Conservation (phyloP, 2,888 invertebrate species). For the Camponotus fellah region DNA sequence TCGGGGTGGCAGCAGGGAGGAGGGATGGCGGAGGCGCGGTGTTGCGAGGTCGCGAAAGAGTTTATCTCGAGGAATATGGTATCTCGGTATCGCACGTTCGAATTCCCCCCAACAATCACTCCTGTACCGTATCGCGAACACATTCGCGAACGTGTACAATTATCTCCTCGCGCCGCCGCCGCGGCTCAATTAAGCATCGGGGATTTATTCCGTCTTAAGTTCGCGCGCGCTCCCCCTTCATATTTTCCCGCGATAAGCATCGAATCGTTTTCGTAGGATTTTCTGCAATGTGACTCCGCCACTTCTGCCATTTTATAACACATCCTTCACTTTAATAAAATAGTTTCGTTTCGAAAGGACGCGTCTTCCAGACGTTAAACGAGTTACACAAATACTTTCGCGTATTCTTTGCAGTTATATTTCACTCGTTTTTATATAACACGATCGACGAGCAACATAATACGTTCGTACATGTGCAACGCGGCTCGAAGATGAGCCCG, state of each 20-base stretch:
- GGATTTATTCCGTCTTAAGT: slow-evolving; percentile 62
- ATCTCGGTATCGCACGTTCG: slow-evolving; percentile 68
- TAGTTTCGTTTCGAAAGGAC: neutral
- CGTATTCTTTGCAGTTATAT: neutral
- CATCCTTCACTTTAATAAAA: neutral
- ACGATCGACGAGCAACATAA: neutral
- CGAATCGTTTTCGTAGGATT: slow-evolving; percentile 28
- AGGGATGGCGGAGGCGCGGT: neutral
- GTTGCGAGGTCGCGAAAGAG: slow-evolving; percentile 60
- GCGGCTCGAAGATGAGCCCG: slow-evolving; percentile 10
- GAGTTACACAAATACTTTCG: neutral
- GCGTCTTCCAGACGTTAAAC: neutral
- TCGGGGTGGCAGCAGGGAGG: slow-evolving; percentile 61
- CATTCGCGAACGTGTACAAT: slow-evolving; percentile 72
- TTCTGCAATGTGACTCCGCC: neutral
- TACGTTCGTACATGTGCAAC: neutral
- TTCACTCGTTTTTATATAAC: neutral
- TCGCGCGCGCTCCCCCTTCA: slow-evolving; percentile 36
- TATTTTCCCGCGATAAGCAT: slow-evolving; percentile 30
- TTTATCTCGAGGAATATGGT: slow-evolving; percentile 71
- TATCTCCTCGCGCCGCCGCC: slow-evolving; percentile 65
- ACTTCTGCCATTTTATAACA: neutral
- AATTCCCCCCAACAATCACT: slow-evolving; percentile 75
- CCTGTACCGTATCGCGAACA: slow-evolving; percentile 70
- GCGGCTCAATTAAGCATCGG: slow-evolving; percentile 70